These are phyloP conservation scores for Ophion costatus DNA, from an alignment of 2,888 invertebrate genomes.

Conservation along the genomic window DNA sequence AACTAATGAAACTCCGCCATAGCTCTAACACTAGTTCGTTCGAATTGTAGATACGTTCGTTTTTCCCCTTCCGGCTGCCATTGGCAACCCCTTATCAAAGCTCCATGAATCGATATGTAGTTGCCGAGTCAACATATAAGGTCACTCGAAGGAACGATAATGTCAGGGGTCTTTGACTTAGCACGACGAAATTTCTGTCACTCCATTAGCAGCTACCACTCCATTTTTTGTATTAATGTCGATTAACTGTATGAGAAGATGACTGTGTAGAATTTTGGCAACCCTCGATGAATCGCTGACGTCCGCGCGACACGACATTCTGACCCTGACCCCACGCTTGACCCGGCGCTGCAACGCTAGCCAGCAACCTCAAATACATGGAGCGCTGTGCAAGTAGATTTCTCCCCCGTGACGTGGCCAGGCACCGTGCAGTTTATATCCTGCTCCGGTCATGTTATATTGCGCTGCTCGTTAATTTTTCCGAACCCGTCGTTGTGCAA, in stretches of 20 bases:
- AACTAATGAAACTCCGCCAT: neutral
- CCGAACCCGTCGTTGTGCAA: constrained; percentile 2
- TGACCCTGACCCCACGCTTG: constrained; percentile 64
- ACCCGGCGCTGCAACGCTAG: constrained; percentile 62
- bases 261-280: constrained; percentile 2
- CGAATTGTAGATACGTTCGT: neutral
- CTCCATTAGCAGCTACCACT: too few species aligned
- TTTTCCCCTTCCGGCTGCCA: neutral
- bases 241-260: neutral
- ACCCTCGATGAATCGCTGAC: constrained; percentile 54
- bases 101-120: constrained; percentile 10
- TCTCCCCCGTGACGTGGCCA: constrained; percentile 53
- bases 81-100: constrained; percentile 6
- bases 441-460: constrained; percentile 15
- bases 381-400: constrained; percentile 40
- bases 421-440: constrained; percentile 7
- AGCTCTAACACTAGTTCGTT: neutral
- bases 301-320: constrained; percentile 42
- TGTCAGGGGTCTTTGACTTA: constrained; percentile 18
- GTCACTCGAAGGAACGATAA: constrained; percentile 5
- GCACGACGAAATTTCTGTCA: neutral
- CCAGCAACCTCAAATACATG: constrained; percentile 31
- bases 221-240: neutral
- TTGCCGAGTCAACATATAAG: neutral
- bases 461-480: constrained; percentile 31